Evolutionary conservation across 2,888 invertebrate genomes (phyloP), one percentile per base, ranked within the genome.

Genomic region (Sinelater perroti): DNA sequence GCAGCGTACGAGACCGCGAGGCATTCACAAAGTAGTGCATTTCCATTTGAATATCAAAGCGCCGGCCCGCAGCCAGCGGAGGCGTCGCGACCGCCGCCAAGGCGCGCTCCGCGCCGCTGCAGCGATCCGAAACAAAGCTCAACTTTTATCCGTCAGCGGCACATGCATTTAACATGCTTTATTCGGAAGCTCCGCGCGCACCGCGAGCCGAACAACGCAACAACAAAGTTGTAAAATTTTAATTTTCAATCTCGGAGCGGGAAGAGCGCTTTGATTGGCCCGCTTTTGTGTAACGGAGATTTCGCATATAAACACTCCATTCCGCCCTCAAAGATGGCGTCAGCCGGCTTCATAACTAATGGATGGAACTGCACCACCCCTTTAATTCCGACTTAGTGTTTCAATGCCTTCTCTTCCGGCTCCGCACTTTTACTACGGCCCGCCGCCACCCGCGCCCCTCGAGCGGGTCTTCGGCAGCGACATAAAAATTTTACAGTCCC

Each of bases 271-370:
- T 60, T 62, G 60, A 62, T 64, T 62, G 60, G 62, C 30, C 45
- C 30, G 54, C 60, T 56, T 59, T 63, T 63, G 50, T 56, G 50
- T 26, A 24, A 18, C 33, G 42, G 47, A 47, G 61, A 50, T 56
- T 60, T 59, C 52, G 52, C 59, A 60, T 61, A 57, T 60, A 61
- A 61, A 60, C 61, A 61, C 63, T 63, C 57, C 53, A 54, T 61
- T 50, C 46, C 53, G 31, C 38, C 53, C 44, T 21, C 45, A 45
- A 55, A 59, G 57, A 57, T 64, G 60, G 62, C 60, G 40, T 44
- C 36, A 52, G 50, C 35, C 53, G 46, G 40, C 54, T 58, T 67
- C 65, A 64, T 65, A 64, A 67, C 64, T 67, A 67, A 67, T 68
- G 62, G 62, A 68, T 64, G 64, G 60, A 49, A 31, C 31, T 35